These are phyloP conservation scores for Epizoanthus rinbou DNA, from an alignment of 92 coral and sea anemone species.

Conservation along the genomic window DNA sequence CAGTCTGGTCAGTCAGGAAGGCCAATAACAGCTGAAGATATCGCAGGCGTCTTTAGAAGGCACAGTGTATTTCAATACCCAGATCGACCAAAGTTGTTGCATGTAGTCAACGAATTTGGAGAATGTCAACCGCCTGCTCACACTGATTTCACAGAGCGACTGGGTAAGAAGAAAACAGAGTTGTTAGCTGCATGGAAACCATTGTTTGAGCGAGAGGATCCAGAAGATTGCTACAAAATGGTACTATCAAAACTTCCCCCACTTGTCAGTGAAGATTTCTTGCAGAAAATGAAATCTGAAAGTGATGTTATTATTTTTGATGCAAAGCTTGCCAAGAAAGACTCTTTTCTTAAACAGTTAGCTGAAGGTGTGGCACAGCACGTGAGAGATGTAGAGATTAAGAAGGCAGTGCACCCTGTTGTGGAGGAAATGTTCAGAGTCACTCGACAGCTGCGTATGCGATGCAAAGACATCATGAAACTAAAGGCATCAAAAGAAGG, in stretches of 20 bases:
- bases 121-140: slow-evolving; percentile 1
- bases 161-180: slow-evolving; percentile 1
- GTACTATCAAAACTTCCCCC: slow-evolving; percentile 7
- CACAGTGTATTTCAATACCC: slow-evolving; percentile 45
- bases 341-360: slow-evolving; percentile 8
- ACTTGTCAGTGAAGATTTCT: slow-evolving; percentile 12
- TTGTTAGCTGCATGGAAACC: slow-evolving; percentile 4
- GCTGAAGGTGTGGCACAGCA: not conserved
- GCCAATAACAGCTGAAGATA: slow-evolving; percentile 59
- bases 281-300: slow-evolving; percentile 14
- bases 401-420: slow-evolving; percentile 2
- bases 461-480: not conserved
- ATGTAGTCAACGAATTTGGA: slow-evolving; percentile 37
- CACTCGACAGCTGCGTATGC: not conserved
- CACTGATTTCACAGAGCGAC: slow-evolving; percentile 2
- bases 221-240: slow-evolving; percentile 13
- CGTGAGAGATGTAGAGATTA: slow-evolving; percentile 15
- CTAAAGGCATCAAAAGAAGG: not conserved
- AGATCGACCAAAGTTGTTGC: slow-evolving; percentile 58
- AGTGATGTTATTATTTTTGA: slow-evolving; percentile 12
- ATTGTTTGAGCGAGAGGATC: slow-evolving; percentile 24
- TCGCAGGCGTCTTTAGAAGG: slow-evolving; percentile 52
- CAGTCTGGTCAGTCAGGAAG: slow-evolving; percentile 52
- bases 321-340: not conserved
- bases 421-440: slow-evolving; percentile 23